Conservation (phyloP, 2,113 vertebrate species). For the Protobothrops flavoviridis region DNA sequence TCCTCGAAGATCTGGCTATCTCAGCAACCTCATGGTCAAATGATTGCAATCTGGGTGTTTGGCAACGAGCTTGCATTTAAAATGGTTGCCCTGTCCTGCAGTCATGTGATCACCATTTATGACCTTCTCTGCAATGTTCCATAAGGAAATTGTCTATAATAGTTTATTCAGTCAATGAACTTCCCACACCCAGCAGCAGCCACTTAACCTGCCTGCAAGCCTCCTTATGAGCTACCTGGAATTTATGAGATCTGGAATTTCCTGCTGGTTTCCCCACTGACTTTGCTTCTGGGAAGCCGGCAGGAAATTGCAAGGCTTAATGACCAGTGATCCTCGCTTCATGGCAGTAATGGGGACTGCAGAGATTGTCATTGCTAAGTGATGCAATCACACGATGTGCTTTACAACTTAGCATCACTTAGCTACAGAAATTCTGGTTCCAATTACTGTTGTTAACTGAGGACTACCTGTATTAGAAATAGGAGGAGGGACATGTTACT, state of each 20-base stretch:
- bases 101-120: neutral
- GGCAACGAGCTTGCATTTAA: neutral
- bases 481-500: neutral
- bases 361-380: neutral
- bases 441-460: neutral
- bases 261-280: neutral
- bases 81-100: neutral
- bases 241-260: neutral
- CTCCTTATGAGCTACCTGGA: neutral
- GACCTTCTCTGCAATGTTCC: neutral
- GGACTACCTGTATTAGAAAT: neutral
- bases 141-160: neutral
- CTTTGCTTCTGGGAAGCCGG: neutral
- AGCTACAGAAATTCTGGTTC: neutral
- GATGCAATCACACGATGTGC: neutral
- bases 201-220: neutral
- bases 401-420: neutral
- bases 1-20: neutral
- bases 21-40: neutral
- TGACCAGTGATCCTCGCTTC: neutral
- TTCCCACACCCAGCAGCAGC: neutral
- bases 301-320: neutral
- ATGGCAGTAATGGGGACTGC: neutral
- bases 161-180: neutral
- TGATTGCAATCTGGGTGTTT: neutral